phyloP scores from a whole-genome alignment of 2,888 invertebrate genomes.

The Caenorhabditis imperialis region DNA sequence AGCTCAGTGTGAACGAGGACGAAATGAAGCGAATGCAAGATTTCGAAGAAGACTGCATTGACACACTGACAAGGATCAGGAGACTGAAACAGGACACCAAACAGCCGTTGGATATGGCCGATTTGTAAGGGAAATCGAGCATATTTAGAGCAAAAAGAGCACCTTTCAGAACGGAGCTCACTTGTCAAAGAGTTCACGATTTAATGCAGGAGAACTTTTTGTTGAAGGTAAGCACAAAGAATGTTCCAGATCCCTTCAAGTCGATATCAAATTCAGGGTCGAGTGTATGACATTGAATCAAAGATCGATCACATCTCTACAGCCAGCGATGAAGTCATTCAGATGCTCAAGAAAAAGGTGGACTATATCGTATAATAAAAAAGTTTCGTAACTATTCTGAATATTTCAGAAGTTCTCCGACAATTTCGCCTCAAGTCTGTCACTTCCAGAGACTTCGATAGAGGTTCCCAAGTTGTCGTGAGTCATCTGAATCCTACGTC shows the following conservation, averaged over 20 bases:
- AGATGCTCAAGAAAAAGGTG: slow-evolving; percentile 37
- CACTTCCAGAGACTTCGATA: slow-evolving; percentile 49
- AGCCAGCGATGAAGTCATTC: slow-evolving; percentile 48
- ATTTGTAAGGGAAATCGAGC: slow-evolving; percentile 28
- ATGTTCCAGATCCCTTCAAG: too few relatives aligned
- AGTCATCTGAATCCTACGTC: too few relatives aligned
- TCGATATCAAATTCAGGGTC: slow-evolving; percentile 28
- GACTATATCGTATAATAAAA: background rate
- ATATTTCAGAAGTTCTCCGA: slow-evolving; percentile 37
- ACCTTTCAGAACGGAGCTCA: slow-evolving; percentile 56
- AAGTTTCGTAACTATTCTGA: background rate
- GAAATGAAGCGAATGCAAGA: slow-evolving; percentile 94
- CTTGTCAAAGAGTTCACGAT: slow-evolving; percentile 62
- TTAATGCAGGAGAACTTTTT: slow-evolving; percentile 66
- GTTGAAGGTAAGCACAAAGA: too few relatives aligned
- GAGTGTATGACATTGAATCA: slow-evolving; percentile 58
- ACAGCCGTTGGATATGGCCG: slow-evolving; percentile 31
- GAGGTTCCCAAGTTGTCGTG: slow-evolving; percentile 32
- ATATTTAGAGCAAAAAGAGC: background rate
- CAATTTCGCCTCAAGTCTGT: slow-evolving; percentile 38
- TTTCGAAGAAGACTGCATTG: slow-evolving; percentile 98
- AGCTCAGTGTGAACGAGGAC: slow-evolving; percentile 92
- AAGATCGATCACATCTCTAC: slow-evolving; percentile 54
- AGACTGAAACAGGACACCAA: slow-evolving; percentile 32
- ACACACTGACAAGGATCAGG: slow-evolving; percentile 88